Base-by-base conservation (phyloP, 2,113 vertebrate genomes). In the Heliornis fulica region DNA sequence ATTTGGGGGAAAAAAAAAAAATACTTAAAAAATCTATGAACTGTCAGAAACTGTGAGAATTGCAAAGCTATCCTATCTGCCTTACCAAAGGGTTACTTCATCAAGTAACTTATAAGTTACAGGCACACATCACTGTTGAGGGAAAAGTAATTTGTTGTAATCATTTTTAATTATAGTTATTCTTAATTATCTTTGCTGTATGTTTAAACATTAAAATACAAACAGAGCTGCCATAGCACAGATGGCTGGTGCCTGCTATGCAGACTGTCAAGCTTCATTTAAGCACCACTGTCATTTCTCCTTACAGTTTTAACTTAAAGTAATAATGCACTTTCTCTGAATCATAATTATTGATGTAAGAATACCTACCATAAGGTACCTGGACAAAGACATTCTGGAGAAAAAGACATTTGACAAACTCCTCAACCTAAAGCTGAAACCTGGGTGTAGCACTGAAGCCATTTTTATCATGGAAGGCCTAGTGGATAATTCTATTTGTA, bases 151-250 rank as follows among this genome's bases (percentile, higher is more conserved):
- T 98, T 98, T 98, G 97, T 98, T 97, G 95, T 97, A 98, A 98
- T 98, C 97, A 98, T 98, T 98, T 98, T 98, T 98, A 98, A 98
- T 98, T 98, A 98, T 98, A 98, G 98, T 96, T 98, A 98, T 98
- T 98, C 98, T 98, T 98, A 98, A 98, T 98, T 98, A 98, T 98
- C 98, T 98, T 98, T 98, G 97, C 97, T 97, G 97, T 97, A 98
- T 97, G 97, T 97, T 97, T 97, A 98, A 98, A 98, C 98, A 98
- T 98, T 97, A 98, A 98, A 98, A 98, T 96, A 98, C 97, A 98
- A 98, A 98, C 96, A 98, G 96, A 84, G 79, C 94, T 96, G 95
- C 94, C 95, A 70, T 84, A 85, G 98, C 97, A 97, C 98, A 98
- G 98, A 98, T 98, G 98, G 98, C 71, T 97, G 93, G 87, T 96